These are phyloP conservation scores for Didymodactylos carnosus DNA, from an alignment of 2,888 invertebrate species.

Conservation along the genomic window DNA sequence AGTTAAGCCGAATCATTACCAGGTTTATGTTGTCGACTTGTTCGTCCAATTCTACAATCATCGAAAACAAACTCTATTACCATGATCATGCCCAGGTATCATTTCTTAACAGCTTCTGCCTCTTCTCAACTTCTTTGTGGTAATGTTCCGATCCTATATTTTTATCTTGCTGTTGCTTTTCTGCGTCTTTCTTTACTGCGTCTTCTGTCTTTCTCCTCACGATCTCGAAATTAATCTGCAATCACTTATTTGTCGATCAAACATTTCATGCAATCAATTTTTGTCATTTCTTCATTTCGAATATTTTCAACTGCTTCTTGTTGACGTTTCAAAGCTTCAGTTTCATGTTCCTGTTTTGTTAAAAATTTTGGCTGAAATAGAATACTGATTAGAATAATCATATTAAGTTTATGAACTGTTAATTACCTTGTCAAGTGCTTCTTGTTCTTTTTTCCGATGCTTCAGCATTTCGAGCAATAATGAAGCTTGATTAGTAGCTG, in stretches of 20 bases:
- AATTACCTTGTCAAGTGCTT: constrained; percentile 60
- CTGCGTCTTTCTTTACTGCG: constrained; percentile 18
- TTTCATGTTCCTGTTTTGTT: constrained; percentile 78
- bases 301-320: constrained; percentile 66
- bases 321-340: constrained; percentile 64
- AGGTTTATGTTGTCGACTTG: too few species aligned
- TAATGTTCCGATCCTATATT: constrained; percentile 21
- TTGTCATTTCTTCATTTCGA: constrained; percentile 52
- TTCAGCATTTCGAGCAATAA: constrained; percentile 83
- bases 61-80: background rate
- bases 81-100: constrained; percentile 75
- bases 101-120: constrained; percentile 77
- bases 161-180: constrained; percentile 18
- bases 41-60: too few species aligned
- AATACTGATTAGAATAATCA: too few species aligned
- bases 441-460: constrained; percentile 86
- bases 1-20: too few species aligned
- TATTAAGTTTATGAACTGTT: too few species aligned
- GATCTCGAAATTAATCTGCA: background rate
- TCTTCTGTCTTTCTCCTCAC: constrained; percentile 20
- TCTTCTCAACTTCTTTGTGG: constrained; percentile 41
- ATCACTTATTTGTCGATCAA: constrained; percentile 22
- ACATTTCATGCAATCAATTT: constrained; percentile 43
- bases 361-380: constrained; percentile 67
- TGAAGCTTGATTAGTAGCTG: constrained; percentile 45